Percentiles rank a stretch among this genome's conserved stretches.
phyloP scores from a whole-genome alignment of 2,888 invertebrate species.

The Aleiodes leptofemur region DNA sequence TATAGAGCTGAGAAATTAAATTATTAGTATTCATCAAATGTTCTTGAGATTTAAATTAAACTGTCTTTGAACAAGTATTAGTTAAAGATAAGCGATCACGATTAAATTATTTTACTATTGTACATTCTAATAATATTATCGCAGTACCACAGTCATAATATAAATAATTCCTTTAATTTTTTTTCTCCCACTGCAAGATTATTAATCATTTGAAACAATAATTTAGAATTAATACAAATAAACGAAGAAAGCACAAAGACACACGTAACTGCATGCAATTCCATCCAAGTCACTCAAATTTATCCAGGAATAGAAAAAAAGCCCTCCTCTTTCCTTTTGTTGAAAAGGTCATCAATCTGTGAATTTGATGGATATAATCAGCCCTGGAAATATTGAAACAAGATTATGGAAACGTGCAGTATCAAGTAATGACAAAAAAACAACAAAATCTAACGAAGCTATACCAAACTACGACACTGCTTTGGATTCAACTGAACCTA shows the following conservation, averaged over 20 bases:
- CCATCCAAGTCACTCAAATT: conserved; percentile 30
- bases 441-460: conserved; percentile 50
- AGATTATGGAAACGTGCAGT: conserved; percentile 55
- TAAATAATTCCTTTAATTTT: too few relatives aligned
- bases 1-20: too few relatives aligned
- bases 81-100: too few relatives aligned
- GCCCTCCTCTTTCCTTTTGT: conserved; percentile 53
- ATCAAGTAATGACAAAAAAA: conserved; percentile 47
- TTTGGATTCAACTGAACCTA: conserved; percentile 38
- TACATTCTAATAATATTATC: too few relatives aligned
- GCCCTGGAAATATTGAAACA: conserved; percentile 24
- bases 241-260: not conserved
- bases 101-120: too few relatives aligned
- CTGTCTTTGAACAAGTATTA: too few relatives aligned
- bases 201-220: too few relatives aligned
- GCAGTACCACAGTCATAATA: too few relatives aligned
- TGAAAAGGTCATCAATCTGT: conserved; percentile 56
- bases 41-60: too few relatives aligned
- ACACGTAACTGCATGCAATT: conserved; percentile 1
- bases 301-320: conserved; percentile 40
- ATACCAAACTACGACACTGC: conserved; percentile 47
- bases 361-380: conserved; percentile 46
- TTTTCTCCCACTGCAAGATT: too few relatives aligned
- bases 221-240: not conserved
- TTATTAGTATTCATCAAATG: too few relatives aligned